Conservation (phyloP, 2,888 invertebrate genomes). For the Boloria selene region DNA sequence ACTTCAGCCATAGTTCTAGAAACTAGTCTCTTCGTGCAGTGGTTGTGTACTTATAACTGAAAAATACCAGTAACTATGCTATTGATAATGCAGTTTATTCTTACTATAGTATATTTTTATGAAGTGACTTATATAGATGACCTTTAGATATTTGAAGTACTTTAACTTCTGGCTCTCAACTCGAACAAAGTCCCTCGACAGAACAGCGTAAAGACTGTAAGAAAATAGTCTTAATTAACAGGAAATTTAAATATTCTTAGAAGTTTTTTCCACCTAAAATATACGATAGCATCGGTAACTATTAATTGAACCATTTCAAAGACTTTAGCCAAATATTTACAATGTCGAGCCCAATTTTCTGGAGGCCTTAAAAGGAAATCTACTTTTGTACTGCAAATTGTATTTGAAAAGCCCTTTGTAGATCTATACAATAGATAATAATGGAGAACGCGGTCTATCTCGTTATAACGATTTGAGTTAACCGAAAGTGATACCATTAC, state of each 20-base stretch:
- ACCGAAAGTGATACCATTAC: too few species aligned
- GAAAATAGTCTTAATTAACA: conserved; percentile 6
- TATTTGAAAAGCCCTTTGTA: not conserved
- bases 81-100: too few species aligned
- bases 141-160: conserved; percentile 1
- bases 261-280: not conserved
- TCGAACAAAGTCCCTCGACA: not conserved
- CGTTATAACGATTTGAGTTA: not conserved
- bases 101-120: too few species aligned
- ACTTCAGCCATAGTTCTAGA: too few species aligned
- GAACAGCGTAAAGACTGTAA: conserved; percentile 6
- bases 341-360: conserved; percentile 2
- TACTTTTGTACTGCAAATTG: conserved; percentile 5
- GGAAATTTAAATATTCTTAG: conserved; percentile 1
- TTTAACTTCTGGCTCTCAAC: not conserved
- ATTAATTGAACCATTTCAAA: conserved; percentile 19
- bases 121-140: not conserved
- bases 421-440: not conserved
- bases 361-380: conserved; percentile 3
- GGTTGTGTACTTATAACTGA: too few species aligned
- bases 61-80: too few species aligned
- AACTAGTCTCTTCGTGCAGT: too few species aligned
- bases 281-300: not conserved
- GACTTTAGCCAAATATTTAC: conserved; percentile 8
- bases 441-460: not conserved